phyloP scores from a whole-genome alignment of 2,888 invertebrate genomes.

The Osedax frankpressi region DNA sequence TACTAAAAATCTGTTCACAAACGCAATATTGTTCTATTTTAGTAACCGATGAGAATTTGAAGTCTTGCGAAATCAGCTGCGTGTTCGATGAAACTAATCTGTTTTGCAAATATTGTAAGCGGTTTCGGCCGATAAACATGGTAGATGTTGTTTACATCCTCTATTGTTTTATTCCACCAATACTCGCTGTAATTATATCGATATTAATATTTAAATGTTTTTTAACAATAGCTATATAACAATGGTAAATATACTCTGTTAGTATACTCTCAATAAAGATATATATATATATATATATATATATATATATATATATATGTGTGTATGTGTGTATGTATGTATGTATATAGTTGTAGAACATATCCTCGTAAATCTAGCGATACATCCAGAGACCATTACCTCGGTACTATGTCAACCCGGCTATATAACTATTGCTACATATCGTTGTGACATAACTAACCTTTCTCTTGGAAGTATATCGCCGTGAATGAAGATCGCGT shows the following conservation, averaged over 20 bases:
- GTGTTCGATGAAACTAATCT: slow-evolving; percentile 8
- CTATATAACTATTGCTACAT: too few relatives aligned
- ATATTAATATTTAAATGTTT: too few relatives aligned
- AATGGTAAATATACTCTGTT: too few relatives aligned
- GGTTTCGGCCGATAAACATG: not conserved
- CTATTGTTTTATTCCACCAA: not conserved
- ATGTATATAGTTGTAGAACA: too few relatives aligned
- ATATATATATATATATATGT: not conserved
- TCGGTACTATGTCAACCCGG: too few relatives aligned
- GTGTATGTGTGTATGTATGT: too few relatives aligned
- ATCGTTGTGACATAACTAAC: too few relatives aligned
- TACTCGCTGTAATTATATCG: not conserved
- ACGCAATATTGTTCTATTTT: too few relatives aligned
- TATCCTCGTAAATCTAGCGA: too few relatives aligned
- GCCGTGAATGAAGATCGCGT: not conserved
- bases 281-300: not conserved
- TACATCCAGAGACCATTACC: too few relatives aligned
- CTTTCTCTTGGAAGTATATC: not conserved
- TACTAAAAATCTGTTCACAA: too few relatives aligned
- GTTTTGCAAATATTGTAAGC: not conserved
- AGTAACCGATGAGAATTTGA: slow-evolving; percentile 8
- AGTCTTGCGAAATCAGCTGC: slow-evolving; percentile 8
- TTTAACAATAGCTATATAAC: too few relatives aligned
- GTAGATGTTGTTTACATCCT: not conserved
- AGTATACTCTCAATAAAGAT: not conserved